phyloP scores from a whole-genome alignment of 2,797 vertebrate genomes.

The Scleropages formosus region DNA sequence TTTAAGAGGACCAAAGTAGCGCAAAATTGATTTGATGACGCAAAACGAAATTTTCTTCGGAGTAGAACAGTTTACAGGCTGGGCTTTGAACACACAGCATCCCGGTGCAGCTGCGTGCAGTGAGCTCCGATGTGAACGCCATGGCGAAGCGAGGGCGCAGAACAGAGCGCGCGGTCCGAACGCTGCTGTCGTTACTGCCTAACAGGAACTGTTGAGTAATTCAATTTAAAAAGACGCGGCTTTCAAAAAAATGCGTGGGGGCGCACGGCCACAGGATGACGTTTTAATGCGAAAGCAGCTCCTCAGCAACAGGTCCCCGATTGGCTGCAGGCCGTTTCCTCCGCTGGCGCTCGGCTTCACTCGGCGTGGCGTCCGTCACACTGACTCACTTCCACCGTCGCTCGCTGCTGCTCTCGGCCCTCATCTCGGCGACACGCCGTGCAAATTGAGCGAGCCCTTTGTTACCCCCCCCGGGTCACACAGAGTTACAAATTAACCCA shows the following conservation, averaged over 20 bases:
- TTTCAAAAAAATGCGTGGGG: neutral
- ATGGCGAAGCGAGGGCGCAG: too few species aligned
- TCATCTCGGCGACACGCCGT: neutral
- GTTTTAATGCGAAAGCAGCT: constrained; percentile 5
- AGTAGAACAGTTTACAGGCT: too few species aligned
- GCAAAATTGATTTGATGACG: too few species aligned
- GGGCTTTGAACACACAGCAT: too few species aligned
- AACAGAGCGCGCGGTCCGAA: neutral
- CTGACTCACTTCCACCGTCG: constrained; percentile 18
- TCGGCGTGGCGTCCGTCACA: constrained; percentile 4
- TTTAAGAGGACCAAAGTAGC: too few species aligned
- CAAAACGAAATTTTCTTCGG: too few species aligned
- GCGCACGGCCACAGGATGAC: neutral
- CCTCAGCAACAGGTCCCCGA: constrained; percentile 29
- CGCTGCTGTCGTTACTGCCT: neutral
- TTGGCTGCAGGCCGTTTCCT: constrained; percentile 14
- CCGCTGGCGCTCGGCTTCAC: constrained; percentile 19
- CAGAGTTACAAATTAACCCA: neutral
- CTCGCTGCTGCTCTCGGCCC: neutral
- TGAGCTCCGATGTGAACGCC: too few species aligned
- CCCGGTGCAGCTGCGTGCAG: neutral
- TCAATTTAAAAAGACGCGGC: neutral
- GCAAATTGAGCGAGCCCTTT: neutral
- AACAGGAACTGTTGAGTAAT: constrained; percentile 4
- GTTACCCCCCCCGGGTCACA: neutral